Evolutionary conservation across 2,113 vertebrate species (phyloP).

Genomic region (Boleophthalmus pectinirostris): DNA sequence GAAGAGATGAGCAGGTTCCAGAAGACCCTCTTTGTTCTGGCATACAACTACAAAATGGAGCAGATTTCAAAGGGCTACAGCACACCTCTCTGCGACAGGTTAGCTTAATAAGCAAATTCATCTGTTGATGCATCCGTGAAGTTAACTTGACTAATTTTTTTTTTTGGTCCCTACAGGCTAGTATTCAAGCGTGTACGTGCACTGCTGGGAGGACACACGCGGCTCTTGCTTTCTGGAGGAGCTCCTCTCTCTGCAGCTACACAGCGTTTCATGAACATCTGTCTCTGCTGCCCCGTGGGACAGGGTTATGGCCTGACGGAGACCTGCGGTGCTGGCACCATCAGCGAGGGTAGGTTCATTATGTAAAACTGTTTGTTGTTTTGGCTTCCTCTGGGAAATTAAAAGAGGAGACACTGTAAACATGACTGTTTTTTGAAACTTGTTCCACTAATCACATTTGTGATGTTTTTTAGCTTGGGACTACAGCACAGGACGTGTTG

Average conservation of each 20-base stretch:
- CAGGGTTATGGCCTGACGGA: slow-evolving; percentile 97
- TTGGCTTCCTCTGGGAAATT: neutral
- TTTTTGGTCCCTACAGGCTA: slow-evolving; percentile 72
- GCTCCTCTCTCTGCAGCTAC: slow-evolving; percentile 93
- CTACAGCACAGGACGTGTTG: slow-evolving; percentile 93
- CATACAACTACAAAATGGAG: slow-evolving; percentile 99
- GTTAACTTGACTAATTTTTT: neutral
- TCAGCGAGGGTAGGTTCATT: slow-evolving; percentile 83
- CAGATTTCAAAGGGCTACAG: slow-evolving; percentile 91
- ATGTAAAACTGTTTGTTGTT: neutral
- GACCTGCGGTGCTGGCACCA: slow-evolving; percentile 90
- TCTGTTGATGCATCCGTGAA: neutral
- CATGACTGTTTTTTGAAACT: neutral
- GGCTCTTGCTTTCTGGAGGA: slow-evolving; percentile 90
- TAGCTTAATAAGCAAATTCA: slow-evolving; percentile 5
- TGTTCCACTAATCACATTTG: neutral
- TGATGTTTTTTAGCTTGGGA: slow-evolving; percentile 83
- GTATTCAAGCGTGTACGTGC: slow-evolving; percentile 90
- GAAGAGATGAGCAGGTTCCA: slow-evolving; percentile 94
- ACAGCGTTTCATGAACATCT: slow-evolving; percentile 99
- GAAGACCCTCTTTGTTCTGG: slow-evolving; percentile 89
- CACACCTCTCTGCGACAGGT: slow-evolving; percentile 94
- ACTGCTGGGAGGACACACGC: slow-evolving; percentile 89
- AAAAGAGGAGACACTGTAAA: neutral
- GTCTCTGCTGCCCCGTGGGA: slow-evolving; percentile 95